A percentile compares a stretch with the other conserved stretches of the same genome.
phyloP scores from a whole-genome alignment of 2,113 vertebrate species.

The Halichoerus grypus region DNA sequence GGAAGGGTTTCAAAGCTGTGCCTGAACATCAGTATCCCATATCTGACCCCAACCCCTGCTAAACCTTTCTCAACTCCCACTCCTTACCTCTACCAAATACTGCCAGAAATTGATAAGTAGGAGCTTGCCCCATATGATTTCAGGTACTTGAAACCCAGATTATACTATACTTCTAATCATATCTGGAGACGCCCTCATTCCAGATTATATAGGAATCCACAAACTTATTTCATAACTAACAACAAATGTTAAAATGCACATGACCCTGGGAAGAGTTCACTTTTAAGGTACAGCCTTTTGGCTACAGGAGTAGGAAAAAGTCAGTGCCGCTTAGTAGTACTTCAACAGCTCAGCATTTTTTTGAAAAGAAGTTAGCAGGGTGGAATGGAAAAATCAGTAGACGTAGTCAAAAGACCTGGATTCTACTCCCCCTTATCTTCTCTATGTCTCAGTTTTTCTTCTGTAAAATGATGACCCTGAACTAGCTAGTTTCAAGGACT shows the following conservation, averaged over 20 bases:
- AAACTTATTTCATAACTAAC: conserved; percentile 49
- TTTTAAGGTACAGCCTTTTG: conserved; percentile 12
- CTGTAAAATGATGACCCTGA: conserved; percentile 18
- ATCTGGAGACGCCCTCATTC: background rate
- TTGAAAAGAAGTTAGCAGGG: background rate
- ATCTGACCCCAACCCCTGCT: background rate
- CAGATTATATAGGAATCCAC: background rate
- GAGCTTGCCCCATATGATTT: background rate
- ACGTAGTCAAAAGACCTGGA: background rate
- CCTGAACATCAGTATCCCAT: background rate
- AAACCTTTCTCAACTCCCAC: background rate
- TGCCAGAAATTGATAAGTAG: conserved; percentile 9
- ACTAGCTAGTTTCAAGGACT: background rate
- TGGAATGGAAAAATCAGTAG: background rate
- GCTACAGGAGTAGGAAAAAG: conserved; percentile 38
- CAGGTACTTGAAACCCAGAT: background rate
- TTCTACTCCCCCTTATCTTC: background rate
- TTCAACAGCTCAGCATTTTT: conserved; percentile 28
- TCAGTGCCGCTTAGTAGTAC: background rate
- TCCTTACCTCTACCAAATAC: background rate
- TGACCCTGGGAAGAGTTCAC: background rate
- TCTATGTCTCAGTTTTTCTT: background rate
- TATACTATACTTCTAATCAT: too few relatives aligned
- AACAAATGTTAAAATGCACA: conserved; percentile 50
- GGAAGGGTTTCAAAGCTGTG: background rate